A percentile compares a stretch with the other conserved stretches of the same genome.
Evolutionary conservation across 2,113 vertebrate species (phyloP).

Genomic region (Ictalurus punctatus): DNA sequence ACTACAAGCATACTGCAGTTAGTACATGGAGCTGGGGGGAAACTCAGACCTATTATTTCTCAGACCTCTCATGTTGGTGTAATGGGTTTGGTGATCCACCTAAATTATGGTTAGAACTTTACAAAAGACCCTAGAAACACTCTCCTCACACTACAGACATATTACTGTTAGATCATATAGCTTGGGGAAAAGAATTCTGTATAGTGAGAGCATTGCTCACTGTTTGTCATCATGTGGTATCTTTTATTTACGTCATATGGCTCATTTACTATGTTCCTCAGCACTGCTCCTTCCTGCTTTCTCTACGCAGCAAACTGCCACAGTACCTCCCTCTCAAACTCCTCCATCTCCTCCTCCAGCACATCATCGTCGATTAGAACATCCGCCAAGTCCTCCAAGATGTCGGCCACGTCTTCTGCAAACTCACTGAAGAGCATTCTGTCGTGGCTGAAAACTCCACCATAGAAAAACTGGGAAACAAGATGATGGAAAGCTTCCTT

Average conservation of each 20-base stretch:
- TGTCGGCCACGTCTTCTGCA: conserved; percentile 71
- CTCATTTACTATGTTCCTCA: conserved; percentile 4
- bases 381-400: conserved; percentile 86
- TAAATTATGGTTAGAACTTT: neutral
- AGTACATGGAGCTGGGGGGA: neutral
- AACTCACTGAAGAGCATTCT: conserved; percentile 82
- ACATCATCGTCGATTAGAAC: conserved; percentile 72
- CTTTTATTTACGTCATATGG: neutral
- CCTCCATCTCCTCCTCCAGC: conserved; percentile 80
- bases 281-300: neutral
- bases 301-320: conserved; percentile 69
- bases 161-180: conserved; percentile 15
- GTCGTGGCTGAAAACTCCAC: conserved; percentile 80
- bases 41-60: neutral
- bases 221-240: conserved; percentile 9
- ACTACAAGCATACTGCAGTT: conserved; percentile 24
- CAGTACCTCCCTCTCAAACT: conserved; percentile 82
- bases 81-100: neutral
- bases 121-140: conserved; percentile 19
- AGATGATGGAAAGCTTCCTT: conserved; percentile 68
- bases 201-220: neutral
- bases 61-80: conserved; percentile 1
- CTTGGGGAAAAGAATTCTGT: neutral
- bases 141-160: conserved; percentile 15
- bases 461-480: conserved; percentile 72